Conservation (phyloP, 1,140 invertebrate genomes). For the Drosophila hydei region DNA sequence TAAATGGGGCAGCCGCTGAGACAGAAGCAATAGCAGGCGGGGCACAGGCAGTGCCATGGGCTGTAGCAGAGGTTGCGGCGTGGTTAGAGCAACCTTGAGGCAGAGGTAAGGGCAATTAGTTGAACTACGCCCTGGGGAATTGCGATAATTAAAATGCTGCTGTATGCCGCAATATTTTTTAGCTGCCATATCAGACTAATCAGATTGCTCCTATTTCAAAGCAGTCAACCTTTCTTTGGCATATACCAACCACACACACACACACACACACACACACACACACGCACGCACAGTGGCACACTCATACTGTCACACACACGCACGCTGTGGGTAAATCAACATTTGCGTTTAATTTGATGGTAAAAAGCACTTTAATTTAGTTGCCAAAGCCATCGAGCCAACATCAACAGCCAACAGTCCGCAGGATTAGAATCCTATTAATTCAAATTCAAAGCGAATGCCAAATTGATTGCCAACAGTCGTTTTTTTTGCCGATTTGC, state of each 20-base stretch:
- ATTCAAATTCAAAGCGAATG: conserved; percentile 72
- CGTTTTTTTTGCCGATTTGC: conserved; percentile 9
- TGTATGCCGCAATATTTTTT: conserved; percentile 81
- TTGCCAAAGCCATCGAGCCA: conserved; percentile 65
- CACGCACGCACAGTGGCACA: too few species aligned
- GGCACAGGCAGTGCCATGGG: not conserved
- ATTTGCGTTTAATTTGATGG: conserved; percentile 80
- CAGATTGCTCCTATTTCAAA: conserved; percentile 80
- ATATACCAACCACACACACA: conserved; percentile 19
- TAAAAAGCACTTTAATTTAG: conserved; percentile 80
- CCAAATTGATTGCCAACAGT: conserved; percentile 27
- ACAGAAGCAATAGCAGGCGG: not conserved
- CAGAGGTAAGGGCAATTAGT: conserved; percentile 68
- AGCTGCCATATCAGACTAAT: conserved; percentile 65
- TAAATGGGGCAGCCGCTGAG: not conserved
- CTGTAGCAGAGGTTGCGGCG: not conserved
- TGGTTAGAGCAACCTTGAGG: not conserved
- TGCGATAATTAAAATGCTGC: conserved; percentile 79
- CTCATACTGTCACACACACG: too few species aligned
- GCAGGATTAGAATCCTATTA: conserved; percentile 68
- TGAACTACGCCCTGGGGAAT: conserved; percentile 74
- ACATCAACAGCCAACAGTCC: conserved; percentile 40
- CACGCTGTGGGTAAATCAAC: conserved; percentile 53
- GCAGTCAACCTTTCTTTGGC: conserved; percentile 28
- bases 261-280: not conserved